phyloP scores from a whole-genome alignment of 1,140 invertebrate species.

The Oryctes rhinoceros region DNA sequence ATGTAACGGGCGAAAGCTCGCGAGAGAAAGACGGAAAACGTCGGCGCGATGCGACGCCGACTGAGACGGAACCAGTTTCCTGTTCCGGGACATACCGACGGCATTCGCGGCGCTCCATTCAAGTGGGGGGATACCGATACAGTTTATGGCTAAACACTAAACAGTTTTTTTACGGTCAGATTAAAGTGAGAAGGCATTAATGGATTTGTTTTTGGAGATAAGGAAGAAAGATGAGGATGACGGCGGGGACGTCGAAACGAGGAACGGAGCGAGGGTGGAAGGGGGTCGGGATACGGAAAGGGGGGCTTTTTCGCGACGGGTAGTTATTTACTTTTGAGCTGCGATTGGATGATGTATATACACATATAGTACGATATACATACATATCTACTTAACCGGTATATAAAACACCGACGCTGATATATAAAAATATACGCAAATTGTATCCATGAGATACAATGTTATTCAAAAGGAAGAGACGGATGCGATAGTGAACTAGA shows the following conservation, averaged over 20 bases:
- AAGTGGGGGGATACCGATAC: slow-evolving; percentile 58
- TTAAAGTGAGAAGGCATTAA: slow-evolving; percentile 59
- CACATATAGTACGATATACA: no score
- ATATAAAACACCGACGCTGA: no score
- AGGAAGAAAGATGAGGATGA: slow-evolving; percentile 53
- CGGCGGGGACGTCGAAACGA: neutral
- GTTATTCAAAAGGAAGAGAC: no score
- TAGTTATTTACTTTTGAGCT: slow-evolving; percentile 6
- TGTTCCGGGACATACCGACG: slow-evolving; percentile 50
- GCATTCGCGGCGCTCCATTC: slow-evolving; percentile 48
- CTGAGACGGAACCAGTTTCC: slow-evolving; percentile 28
- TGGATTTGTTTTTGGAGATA: slow-evolving; percentile 57
- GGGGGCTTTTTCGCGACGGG: neutral
- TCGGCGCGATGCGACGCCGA: slow-evolving; percentile 9
- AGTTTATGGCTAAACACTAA: slow-evolving; percentile 60
- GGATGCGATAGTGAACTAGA: no score
- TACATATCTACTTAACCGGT: no score
- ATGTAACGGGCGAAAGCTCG: neutral
- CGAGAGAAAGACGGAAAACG: slow-evolving; percentile 10
- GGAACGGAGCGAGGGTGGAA: neutral
- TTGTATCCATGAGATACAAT: no score
- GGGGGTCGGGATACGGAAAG: neutral
- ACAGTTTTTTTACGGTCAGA: slow-evolving; percentile 59
- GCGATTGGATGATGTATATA: slow-evolving; percentile 14
- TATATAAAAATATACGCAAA: no score